Percentiles rank a stretch among this genome's conserved stretches.
Conservation (phyloP, 2,888 invertebrate genomes). For the Salticus scenicus region DNA sequence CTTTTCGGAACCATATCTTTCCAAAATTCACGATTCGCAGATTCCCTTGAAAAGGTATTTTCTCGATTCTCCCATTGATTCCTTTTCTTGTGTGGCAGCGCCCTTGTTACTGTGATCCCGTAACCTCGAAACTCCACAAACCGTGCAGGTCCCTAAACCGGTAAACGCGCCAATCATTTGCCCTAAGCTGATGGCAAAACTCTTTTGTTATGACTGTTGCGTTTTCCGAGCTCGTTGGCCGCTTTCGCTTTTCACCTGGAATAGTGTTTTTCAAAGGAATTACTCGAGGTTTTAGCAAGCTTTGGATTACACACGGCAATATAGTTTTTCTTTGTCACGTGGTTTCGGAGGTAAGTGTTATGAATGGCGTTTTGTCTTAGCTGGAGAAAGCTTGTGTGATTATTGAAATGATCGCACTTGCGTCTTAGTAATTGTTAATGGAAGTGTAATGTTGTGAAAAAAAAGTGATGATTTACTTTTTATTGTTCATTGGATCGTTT, state of each 20-base stretch:
- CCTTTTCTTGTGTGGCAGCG: neutral
- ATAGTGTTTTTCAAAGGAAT: neutral
- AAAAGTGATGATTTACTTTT: no score
- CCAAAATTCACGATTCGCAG: conserved; percentile 13
- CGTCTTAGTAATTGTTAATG: no score
- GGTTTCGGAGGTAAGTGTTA: neutral
- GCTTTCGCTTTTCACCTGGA: conserved; percentile 9
- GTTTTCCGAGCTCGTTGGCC: neutral
- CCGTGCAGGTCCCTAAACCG: conserved; percentile 31
- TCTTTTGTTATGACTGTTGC: conserved; percentile 10
- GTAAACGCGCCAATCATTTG: neutral
- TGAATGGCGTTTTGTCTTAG: neutral
- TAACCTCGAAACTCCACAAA: conserved; percentile 42
- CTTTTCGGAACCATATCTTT: conserved; percentile 1
- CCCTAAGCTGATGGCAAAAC: neutral
- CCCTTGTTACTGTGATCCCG: conserved; percentile 13
- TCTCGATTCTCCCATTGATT: conserved; percentile 10
- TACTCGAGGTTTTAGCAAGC: conserved; percentile 3
- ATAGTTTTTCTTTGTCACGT: neutral
- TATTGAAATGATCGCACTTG: no score
- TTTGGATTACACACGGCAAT: neutral
- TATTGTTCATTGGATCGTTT: no score
- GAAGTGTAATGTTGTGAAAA: no score
- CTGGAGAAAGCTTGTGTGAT: no score
- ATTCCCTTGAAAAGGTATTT: conserved; percentile 4